These are phyloP conservation scores for Sinohyriopsis cumingii DNA, from an alignment of 2,888 invertebrate species.

Conservation along the genomic window DNA sequence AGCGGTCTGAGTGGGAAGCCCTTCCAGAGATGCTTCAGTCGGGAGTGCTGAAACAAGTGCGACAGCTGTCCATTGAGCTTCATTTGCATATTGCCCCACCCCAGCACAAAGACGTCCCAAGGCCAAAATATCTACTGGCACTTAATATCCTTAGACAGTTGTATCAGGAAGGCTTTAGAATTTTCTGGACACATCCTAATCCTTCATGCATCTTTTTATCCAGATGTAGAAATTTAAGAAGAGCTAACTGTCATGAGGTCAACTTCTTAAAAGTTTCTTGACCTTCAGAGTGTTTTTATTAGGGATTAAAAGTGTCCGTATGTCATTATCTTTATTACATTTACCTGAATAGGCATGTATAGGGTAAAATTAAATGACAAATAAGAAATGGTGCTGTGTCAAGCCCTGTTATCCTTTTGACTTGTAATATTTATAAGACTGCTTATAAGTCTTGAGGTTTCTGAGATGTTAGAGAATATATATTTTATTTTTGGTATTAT, in stretches of 20 bases:
- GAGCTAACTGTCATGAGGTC: conserved; percentile 35
- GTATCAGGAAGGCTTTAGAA: conserved; percentile 36
- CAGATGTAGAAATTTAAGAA: conserved; percentile 30
- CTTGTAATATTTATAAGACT: too few relatives aligned
- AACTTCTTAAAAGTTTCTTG: conserved; percentile 13
- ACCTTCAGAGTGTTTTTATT: too few relatives aligned
- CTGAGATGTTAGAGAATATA: too few relatives aligned
- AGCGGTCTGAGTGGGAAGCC: conserved; percentile 49
- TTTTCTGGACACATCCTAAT: conserved; percentile 47
- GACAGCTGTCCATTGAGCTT: conserved; percentile 43
- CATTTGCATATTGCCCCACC: conserved; percentile 16
- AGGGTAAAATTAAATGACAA: too few relatives aligned
- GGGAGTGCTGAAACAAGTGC: conserved; percentile 19
- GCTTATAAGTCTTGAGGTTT: too few relatives aligned
- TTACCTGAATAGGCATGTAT: too few relatives aligned
- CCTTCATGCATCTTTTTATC: conserved; percentile 37
- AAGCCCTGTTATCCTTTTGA: too few relatives aligned
- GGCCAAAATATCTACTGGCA: conserved; percentile 35
- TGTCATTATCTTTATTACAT: too few relatives aligned
- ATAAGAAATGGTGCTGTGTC: too few relatives aligned
- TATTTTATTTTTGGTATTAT: too few relatives aligned
- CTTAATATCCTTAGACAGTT: conserved; percentile 31
- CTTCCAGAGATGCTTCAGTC: conserved; percentile 32
- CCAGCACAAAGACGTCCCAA: conserved; percentile 4
- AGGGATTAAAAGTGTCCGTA: too few relatives aligned